These are phyloP conservation scores for Cyclopterus lumpus DNA, from an alignment of 2,797 vertebrate genomes.

Conservation along the genomic window DNA sequence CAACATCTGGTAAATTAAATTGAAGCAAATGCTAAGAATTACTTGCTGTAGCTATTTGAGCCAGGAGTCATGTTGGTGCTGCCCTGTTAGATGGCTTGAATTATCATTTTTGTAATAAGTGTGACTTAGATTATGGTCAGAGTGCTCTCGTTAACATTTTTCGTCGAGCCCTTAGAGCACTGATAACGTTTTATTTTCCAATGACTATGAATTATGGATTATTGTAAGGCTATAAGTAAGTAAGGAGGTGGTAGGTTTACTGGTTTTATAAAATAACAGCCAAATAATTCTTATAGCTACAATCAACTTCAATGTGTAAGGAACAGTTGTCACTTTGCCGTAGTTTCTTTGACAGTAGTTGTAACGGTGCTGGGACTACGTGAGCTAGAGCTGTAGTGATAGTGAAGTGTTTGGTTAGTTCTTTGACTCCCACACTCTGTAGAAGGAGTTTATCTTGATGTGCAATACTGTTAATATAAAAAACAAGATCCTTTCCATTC, in stretches of 20 bases:
- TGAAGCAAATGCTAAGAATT: slow-evolving; percentile 26
- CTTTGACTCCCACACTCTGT: slow-evolving; percentile 45
- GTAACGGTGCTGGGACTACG: slow-evolving; percentile 47
- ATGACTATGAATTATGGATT: slow-evolving; percentile 34
- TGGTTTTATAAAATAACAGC: slow-evolving; percentile 55
- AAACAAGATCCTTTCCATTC: slow-evolving; percentile 33
- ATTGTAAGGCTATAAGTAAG: slow-evolving; percentile 47
- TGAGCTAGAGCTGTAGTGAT: slow-evolving; percentile 58
- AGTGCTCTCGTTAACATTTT: slow-evolving; percentile 23
- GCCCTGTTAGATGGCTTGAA: slow-evolving; percentile 28
- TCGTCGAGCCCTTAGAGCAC: slow-evolving; percentile 29
- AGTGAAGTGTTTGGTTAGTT: slow-evolving; percentile 61
- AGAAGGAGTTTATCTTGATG: slow-evolving; percentile 62
- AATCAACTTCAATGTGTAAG: slow-evolving; percentile 57
- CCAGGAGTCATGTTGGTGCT: slow-evolving; percentile 22
- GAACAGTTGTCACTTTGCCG: slow-evolving; percentile 52
- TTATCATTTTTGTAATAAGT: slow-evolving; percentile 20
- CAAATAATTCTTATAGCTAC: slow-evolving; percentile 56
- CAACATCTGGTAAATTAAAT: background rate
- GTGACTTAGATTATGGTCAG: slow-evolving; percentile 31
- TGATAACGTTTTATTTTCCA: slow-evolving; percentile 21
- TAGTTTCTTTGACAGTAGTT: slow-evolving; percentile 64
- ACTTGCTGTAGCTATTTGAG: slow-evolving; percentile 32
- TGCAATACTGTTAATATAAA: slow-evolving; percentile 67
- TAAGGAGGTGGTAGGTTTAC: slow-evolving; percentile 45